These are phyloP conservation scores for Willowsia nigromaculata DNA, from an alignment of 2,888 invertebrate genomes.

Conservation along the genomic window DNA sequence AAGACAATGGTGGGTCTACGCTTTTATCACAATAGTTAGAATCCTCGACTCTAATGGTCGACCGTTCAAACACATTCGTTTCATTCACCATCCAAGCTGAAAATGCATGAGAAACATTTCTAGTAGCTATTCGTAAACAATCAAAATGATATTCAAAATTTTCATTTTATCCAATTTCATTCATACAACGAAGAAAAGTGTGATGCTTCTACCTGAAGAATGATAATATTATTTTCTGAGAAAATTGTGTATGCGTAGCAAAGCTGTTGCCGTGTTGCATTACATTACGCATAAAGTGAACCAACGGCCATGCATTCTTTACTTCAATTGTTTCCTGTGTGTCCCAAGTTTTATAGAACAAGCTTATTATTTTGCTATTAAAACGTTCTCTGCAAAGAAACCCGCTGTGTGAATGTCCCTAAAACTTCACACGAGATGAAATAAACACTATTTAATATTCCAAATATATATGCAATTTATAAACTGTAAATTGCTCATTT, in stretches of 20 bases:
- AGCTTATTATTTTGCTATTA: not conserved
- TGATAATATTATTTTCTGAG: not conserved
- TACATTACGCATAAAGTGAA: not conserved
- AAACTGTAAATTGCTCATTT: not conserved
- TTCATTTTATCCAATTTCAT: not conserved
- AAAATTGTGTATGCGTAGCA: too few species aligned
- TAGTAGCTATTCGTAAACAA: not conserved
- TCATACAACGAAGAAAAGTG: not conserved
- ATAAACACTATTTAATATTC: not conserved
- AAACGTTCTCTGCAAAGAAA: not conserved
- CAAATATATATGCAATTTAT: not conserved
- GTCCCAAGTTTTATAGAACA: not conserved
- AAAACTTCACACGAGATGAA: not conserved
- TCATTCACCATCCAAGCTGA: not conserved
- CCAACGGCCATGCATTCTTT: constrained; percentile 31
- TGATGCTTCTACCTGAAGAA: not conserved
- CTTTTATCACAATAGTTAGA: too few species aligned
- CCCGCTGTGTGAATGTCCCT: not conserved
- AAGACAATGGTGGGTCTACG: too few species aligned
- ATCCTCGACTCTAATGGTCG: too few species aligned
- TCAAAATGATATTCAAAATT: not conserved
- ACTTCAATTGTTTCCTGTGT: not conserved
- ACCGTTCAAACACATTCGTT: too few species aligned
- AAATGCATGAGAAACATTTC: not conserved
- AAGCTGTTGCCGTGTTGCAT: too few species aligned